phyloP scores from a whole-genome alignment of 1,140 invertebrate species.

The Drosophila simulans region DNA sequence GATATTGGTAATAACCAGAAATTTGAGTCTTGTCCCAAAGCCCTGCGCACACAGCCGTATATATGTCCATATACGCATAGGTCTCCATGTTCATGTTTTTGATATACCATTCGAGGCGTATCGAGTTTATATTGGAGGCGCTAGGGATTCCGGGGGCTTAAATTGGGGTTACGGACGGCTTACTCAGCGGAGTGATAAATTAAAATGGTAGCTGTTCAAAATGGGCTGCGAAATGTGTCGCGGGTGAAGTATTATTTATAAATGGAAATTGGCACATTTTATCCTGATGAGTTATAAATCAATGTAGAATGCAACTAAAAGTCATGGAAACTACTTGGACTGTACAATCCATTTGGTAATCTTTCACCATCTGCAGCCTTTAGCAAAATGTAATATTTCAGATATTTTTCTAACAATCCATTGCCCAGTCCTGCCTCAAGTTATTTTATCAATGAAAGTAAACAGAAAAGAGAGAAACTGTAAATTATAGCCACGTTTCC shows the following conservation, averaged over 20 bases:
- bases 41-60: conserved; percentile 34
- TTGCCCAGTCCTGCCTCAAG: conserved; percentile 47
- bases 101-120: conserved; percentile 46
- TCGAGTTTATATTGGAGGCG: conserved; percentile 54
- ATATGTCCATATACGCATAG: conserved; percentile 6
- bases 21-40: conserved; percentile 58
- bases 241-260: not conserved
- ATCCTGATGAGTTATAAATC: no score
- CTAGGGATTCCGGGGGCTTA: conserved; percentile 52
- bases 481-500: conserved; percentile 48
- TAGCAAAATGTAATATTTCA: not conserved
- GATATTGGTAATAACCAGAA: conserved; percentile 77
- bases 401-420: conserved; percentile 15
- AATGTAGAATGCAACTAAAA: not conserved
- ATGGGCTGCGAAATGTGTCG: not conserved
- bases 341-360: no score
- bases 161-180: conserved; percentile 28
- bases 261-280: not conserved
- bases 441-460: conserved; percentile 47
- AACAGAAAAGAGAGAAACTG: conserved; percentile 28
- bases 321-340: no score
- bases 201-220: conserved; percentile 16
- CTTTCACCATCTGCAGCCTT: no score
- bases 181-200: conserved; percentile 37
- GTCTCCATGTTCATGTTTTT: conserved; percentile 32